Conservation (phyloP, 2,888 invertebrate species). For the Steromphala cineraria region DNA sequence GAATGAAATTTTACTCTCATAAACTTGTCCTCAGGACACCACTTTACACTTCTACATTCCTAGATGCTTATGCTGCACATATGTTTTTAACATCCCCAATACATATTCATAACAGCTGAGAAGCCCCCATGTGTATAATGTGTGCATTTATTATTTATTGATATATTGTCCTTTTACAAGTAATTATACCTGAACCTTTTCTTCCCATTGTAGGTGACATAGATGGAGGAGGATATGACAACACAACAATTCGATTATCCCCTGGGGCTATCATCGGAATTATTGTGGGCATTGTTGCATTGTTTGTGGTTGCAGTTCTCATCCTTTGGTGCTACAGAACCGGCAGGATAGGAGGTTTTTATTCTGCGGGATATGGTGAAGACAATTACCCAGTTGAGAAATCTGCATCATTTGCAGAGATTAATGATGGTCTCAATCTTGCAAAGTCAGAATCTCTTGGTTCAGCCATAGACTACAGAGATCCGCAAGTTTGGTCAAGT, state of each 20-base stretch:
- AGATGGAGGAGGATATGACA: conserved; percentile 45
- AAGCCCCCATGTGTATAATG: too few species aligned
- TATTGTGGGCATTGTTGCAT: conserved; percentile 50
- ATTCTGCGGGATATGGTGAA: not conserved
- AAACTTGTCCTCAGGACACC: too few species aligned
- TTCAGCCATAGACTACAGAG: conserved; percentile 22
- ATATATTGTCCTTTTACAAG: too few species aligned
- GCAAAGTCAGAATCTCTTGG: conserved; percentile 22
- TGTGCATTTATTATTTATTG: not conserved
- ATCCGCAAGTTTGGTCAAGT: conserved; percentile 30
- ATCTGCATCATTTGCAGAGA: not conserved
- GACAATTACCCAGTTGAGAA: not conserved
- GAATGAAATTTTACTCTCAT: too few species aligned
- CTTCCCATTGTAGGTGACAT: conserved; percentile 49
- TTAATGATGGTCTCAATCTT: not conserved
- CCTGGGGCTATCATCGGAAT: conserved; percentile 64
- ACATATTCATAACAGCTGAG: too few species aligned
- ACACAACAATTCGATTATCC: conserved; percentile 48
- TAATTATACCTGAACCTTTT: not conserved
- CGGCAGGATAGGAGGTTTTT: conserved; percentile 39
- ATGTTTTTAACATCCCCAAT: too few species aligned
- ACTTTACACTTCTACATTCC: too few species aligned
- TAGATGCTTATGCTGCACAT: too few species aligned
- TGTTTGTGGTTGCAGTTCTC: conserved; percentile 53
- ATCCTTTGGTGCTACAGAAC: conserved; percentile 63